Evolutionary conservation across 2,797 vertebrate species (phyloP).

Genomic region (Brotula barbata): DNA sequence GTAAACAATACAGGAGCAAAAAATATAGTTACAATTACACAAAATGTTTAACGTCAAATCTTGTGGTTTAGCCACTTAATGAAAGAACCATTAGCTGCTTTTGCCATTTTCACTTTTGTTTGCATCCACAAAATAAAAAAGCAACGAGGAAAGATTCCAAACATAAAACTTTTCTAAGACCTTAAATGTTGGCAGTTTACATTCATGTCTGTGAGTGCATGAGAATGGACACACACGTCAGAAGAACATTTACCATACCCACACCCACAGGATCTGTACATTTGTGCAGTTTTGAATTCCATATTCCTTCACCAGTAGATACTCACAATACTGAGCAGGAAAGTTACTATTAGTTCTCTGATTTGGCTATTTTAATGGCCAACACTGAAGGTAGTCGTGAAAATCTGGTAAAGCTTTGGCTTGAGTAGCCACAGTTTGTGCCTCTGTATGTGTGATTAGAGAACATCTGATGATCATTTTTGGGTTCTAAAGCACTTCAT

Average conservation of each 20-base stretch:
- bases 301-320: conserved; percentile 27
- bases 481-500: conserved; percentile 51
- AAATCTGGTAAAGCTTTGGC: conserved; percentile 26
- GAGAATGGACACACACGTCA: conserved; percentile 54
- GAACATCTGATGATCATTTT: conserved; percentile 38
- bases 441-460: conserved; percentile 32
- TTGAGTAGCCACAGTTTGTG: conserved; percentile 36
- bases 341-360: conserved; percentile 17
- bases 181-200: conserved; percentile 67
- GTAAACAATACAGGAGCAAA: conserved; percentile 63
- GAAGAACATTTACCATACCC: conserved; percentile 42
- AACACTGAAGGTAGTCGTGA: conserved; percentile 6
- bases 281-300: conserved; percentile 65
- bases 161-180: conserved; percentile 45
- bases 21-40: conserved; percentile 70
- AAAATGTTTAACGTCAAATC: conserved; percentile 54
- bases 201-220: conserved; percentile 69
- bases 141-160: conserved; percentile 46
- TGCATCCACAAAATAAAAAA: conserved; percentile 45
- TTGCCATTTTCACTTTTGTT: conserved; percentile 25
- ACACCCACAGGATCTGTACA: conserved; percentile 59
- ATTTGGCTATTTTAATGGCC: conserved; percentile 19
- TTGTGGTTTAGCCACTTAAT: conserved; percentile 51
- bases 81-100: conserved; percentile 51
- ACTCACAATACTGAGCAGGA: conserved; percentile 32